phyloP scores from a whole-genome alignment of 2,113 vertebrate species.

The Plectropomus leopardus region DNA sequence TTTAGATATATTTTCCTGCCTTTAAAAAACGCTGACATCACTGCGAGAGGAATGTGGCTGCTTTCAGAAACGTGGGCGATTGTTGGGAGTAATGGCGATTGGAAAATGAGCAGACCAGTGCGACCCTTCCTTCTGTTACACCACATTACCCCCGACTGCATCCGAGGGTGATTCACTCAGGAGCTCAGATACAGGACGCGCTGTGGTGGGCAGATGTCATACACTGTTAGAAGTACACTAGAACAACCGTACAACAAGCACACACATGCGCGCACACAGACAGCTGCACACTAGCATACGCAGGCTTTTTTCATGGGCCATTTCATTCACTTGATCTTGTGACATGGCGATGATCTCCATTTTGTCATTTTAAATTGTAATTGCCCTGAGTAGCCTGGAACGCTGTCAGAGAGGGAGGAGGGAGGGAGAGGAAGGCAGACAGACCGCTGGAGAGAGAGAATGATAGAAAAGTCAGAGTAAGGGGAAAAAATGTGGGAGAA shows the following conservation, averaged over 20 bases:
- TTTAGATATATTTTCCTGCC: conserved; percentile 51
- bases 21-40: conserved; percentile 63
- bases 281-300: conserved; percentile 47
- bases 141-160: conserved; percentile 68
- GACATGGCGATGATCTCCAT: conserved; percentile 75
- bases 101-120: conserved; percentile 55
- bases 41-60: conserved; percentile 28
- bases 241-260: conserved; percentile 32
- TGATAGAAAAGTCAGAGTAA: conserved; percentile 26
- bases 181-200: conserved; percentile 38
- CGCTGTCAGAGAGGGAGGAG: conserved; percentile 17
- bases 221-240: conserved; percentile 37
- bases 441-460: conserved; percentile 2
- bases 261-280: conserved; percentile 2
- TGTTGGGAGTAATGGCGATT: conserved; percentile 53
- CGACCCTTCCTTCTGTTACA: conserved; percentile 59
- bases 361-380: conserved; percentile 81
- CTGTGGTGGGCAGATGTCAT: conserved; percentile 63
- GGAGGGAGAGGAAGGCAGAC: not conserved
- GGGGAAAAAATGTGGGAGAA: not conserved
- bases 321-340: conserved; percentile 79
- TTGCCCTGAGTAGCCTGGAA: conserved; percentile 62
- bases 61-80: conserved; percentile 26
- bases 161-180: conserved; percentile 52
- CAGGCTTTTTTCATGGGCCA: conserved; percentile 73